Percentiles rank a stretch among this genome's conserved stretches.
phyloP scores from a whole-genome alignment of 2,113 vertebrate genomes.

The cattle (Bos taurus) region DNA sequence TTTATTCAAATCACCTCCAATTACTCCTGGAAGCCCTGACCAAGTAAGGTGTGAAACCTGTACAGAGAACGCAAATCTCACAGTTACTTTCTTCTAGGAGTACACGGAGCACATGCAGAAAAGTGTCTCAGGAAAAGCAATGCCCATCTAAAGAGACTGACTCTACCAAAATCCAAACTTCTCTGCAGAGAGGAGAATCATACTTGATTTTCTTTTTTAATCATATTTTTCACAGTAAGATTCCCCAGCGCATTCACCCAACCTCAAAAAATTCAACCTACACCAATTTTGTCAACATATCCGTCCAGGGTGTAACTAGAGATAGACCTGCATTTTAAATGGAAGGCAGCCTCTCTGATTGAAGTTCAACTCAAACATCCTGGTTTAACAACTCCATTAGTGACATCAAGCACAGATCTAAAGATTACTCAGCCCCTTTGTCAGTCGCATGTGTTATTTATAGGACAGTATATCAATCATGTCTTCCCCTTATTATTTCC shows the following conservation, averaged over 20 bases:
- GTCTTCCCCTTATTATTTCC: constrained; percentile 35
- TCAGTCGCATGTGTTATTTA: constrained; percentile 73
- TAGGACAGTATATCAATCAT: constrained; percentile 63
- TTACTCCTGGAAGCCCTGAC: constrained; percentile 56
- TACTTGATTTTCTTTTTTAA: background rate
- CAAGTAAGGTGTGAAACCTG: constrained; percentile 48
- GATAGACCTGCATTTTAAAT: constrained; percentile 36
- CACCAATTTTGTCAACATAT: constrained; percentile 48
- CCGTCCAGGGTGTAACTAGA: background rate
- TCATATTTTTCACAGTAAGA: constrained; percentile 46
- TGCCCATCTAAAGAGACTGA: background rate
- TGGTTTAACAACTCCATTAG: constrained; percentile 54
- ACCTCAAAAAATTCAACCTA: constrained; percentile 49
- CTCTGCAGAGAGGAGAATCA: background rate
- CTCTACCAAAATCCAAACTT: constrained; percentile 18
- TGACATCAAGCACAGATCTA: constrained; percentile 8
- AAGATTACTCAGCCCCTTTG: constrained; percentile 31
- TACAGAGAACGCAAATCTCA: constrained; percentile 56
- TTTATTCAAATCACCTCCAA: constrained; percentile 67
- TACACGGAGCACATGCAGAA: background rate
- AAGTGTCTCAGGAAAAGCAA: background rate
- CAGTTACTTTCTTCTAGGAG: constrained; percentile 38
- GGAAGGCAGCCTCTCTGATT: constrained; percentile 34
- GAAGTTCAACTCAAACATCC: constrained; percentile 52
- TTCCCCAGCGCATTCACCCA: background rate